Conservation (phyloP, 2,797 vertebrate species). For the Megalops cyprinoides region DNA sequence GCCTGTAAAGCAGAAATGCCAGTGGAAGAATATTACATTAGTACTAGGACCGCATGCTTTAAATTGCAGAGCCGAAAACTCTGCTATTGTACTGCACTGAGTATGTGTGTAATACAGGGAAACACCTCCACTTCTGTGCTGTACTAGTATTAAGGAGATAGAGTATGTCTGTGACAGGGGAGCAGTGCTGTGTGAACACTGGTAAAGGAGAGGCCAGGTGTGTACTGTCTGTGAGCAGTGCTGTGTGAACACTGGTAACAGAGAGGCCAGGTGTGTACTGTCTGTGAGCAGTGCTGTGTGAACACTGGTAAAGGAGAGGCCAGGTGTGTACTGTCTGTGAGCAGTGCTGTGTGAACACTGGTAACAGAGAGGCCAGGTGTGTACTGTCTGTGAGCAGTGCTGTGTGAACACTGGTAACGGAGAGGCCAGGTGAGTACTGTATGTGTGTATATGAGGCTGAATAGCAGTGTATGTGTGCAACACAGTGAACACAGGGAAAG, state of each 20-base stretch:
- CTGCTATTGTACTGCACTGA: neutral
- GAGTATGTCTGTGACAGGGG: neutral
- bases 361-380: slow-evolving; percentile 37
- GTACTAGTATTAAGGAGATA: too few relatives aligned
- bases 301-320: slow-evolving; percentile 12
- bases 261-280: slow-evolving; percentile 6
- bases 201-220: slow-evolving; percentile 35
- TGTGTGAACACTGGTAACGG: slow-evolving; percentile 18
- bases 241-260: slow-evolving; percentile 19
- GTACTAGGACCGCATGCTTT: neutral
- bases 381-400: slow-evolving; percentile 10
- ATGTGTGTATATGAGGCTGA: slow-evolving; percentile 37
- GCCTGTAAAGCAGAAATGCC: neutral
- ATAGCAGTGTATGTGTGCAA: slow-evolving; percentile 24
- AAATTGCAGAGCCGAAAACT: neutral
- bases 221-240: slow-evolving; percentile 24
- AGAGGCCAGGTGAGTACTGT: slow-evolving; percentile 11
- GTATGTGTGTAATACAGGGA: too few relatives aligned
- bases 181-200: slow-evolving; percentile 33
- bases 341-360: too few relatives aligned
- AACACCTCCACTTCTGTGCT: too few relatives aligned
- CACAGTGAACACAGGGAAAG: slow-evolving; percentile 17
- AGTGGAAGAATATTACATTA: neutral
- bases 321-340: neutral
- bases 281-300: slow-evolving; percentile 28